Evolutionary conservation across 1,140 invertebrate genomes (phyloP).

Genomic region (Camponotus vicinus): DNA sequence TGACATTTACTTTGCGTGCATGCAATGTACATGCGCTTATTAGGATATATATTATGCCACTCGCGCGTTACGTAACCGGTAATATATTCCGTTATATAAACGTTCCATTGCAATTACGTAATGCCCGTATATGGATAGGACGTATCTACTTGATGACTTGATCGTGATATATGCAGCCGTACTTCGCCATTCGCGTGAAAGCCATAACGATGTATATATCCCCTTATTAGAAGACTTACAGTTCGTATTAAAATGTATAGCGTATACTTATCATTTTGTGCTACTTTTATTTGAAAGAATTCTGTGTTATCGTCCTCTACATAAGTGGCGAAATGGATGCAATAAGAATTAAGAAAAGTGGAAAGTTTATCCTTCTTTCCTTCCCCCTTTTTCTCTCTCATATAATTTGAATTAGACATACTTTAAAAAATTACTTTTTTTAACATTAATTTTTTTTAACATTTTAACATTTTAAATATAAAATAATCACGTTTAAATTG

Average conservation of each 20-base stretch:
- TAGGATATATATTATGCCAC: constrained; percentile 54
- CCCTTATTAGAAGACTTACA: constrained; percentile 29
- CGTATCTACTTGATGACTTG: constrained; percentile 45
- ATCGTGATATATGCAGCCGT: constrained; percentile 43
- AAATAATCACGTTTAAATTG: background rate
- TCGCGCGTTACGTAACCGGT: constrained; percentile 38
- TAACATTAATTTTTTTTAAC: too few species aligned
- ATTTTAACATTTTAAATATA: too few species aligned
- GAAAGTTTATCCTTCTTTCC: background rate
- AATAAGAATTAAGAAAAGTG: background rate
- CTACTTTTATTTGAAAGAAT: constrained; percentile 5
- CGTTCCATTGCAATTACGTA: constrained; percentile 56
- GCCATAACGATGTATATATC: constrained; percentile 35
- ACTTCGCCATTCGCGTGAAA: constrained; percentile 43
- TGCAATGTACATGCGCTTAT: constrained; percentile 44
- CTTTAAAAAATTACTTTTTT: too few species aligned
- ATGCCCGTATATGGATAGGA: constrained; percentile 40
- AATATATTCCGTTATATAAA: constrained; percentile 57
- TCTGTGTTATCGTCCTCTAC: background rate
- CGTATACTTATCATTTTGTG: constrained; percentile 23
- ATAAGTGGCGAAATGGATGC: background rate
- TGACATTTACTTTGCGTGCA: constrained; percentile 52
- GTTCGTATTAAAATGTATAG: background rate
- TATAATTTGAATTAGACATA: too few species aligned
- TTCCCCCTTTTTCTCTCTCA: background rate